Conservation (phyloP, 1,140 invertebrate species). For the Pachyrhynchus sulphureomaculatus region DNA sequence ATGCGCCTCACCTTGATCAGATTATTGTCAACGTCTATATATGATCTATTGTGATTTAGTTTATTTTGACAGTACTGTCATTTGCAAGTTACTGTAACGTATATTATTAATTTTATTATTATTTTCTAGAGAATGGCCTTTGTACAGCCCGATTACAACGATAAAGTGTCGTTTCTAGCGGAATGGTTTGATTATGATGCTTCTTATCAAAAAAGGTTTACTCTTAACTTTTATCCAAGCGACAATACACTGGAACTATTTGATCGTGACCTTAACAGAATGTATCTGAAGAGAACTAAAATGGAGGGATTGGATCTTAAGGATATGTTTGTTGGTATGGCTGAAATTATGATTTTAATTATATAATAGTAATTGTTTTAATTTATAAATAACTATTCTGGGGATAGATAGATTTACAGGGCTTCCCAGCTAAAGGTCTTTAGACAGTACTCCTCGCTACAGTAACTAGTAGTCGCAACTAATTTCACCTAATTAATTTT, state of each 20-base stretch:
- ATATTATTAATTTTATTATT: neutral
- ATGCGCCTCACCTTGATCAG: no score
- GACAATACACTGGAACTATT: conserved; percentile 72
- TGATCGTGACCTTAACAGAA: conserved; percentile 63
- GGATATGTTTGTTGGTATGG: conserved; percentile 62
- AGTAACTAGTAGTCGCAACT: no score
- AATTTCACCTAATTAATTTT: no score
- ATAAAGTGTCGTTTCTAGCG: conserved; percentile 49
- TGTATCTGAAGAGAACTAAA: conserved; percentile 65
- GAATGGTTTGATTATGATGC: conserved; percentile 73
- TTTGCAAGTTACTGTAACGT: no score
- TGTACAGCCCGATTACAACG: conserved; percentile 44
- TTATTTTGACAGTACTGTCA: no score
- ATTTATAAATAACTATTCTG: no score
- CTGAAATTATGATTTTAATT: no score
- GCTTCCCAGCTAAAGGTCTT: no score
- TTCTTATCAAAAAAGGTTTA: conserved; percentile 63
- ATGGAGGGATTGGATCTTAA: conserved; percentile 59
- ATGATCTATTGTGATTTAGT: neutral
- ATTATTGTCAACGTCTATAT: no score
- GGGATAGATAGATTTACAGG: no score
- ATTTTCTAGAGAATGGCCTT: neutral
- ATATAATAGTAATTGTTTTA: no score
- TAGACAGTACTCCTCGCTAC: no score
- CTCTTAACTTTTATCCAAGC: conserved; percentile 65